Base-by-base conservation (phyloP, 2,888 invertebrate genomes). In the Gibbula magus region DNA sequence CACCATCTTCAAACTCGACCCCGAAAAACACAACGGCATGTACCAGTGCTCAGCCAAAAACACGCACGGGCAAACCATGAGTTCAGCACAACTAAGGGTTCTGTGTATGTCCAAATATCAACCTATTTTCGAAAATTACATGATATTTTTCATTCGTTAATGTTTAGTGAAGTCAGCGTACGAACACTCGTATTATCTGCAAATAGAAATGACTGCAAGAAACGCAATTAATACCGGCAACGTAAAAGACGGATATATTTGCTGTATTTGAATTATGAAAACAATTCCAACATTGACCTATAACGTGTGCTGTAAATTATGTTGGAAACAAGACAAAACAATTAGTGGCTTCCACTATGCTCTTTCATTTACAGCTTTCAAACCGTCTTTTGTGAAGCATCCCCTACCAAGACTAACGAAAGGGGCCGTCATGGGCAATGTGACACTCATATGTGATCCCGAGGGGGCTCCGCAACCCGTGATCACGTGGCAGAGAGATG, bases 31-130 rank as follows among this genome's bases (percentile, higher is more conserved):
- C 93, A 95, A 96, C 77, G 98, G 97, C 35, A 98, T 98, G 97
- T 99, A 96, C 92, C 98, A 99, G 90, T 99, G 98, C 92, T 95
- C 96, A 88, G 98, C 98, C 0, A 95, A 95, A 80, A 99, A 99
- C 94, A 96, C 96, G 86, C 93, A 98, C 10, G 97, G 96, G 91
- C 95, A 96, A 0, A 95, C 95, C 81, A 98, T 96, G 92, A 97
- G 97, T 0, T 96, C 97, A 4, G 98, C 96, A 0, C 97, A 98
- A 89, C 94, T 99, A 35, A 94, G 97, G 88, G 97, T 98, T 45
- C 94, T 98, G 77, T 95, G 97, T 94, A 94, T 95, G 94, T 93
- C 73, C 66, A 67, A 0, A 10, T 13, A 10, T 45, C 5, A 10
- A 4, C 5, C 5, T 45, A 45, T 45, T 10, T 45, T 45, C 13